Conservation (phyloP, 2,888 invertebrate genomes). For the Netelia inedita region DNA sequence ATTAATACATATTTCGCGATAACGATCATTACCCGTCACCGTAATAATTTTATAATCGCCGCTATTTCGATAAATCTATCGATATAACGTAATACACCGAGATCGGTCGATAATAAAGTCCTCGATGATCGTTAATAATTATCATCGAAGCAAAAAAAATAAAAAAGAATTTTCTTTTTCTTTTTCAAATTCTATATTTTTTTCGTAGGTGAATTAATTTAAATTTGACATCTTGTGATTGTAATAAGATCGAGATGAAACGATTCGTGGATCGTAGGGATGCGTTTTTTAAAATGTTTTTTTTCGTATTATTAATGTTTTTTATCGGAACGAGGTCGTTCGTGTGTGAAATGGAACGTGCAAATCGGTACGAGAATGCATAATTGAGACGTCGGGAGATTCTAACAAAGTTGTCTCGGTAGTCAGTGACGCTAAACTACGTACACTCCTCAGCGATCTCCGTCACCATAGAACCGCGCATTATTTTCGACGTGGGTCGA, state of each 20-base stretch:
- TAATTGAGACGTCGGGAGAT: slow-evolving; percentile 32
- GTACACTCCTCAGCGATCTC: slow-evolving; percentile 8
- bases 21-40: slow-evolving; percentile 15
- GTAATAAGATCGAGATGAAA: no score
- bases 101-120: no score
- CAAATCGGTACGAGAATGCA: background rate
- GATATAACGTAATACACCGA: background rate
- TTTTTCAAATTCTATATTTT: no score
- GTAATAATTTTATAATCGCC: slow-evolving; percentile 31
- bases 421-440: slow-evolving; percentile 29
- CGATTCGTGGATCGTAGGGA: no score
- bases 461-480: slow-evolving; percentile 48
- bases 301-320: no score
- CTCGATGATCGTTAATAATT: no score
- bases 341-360: slow-evolving; percentile 17
- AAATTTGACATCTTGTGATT: no score
- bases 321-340: no score
- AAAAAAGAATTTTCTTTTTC: background rate
- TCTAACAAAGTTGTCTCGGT: slow-evolving; percentile 15
- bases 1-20: slow-evolving; percentile 39
- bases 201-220: no score
- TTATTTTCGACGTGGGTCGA: slow-evolving; percentile 61
- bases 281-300: no score
- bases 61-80: slow-evolving; percentile 24
- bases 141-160: no score